Evolutionary conservation across 2,113 vertebrate genomes (phyloP).

Genomic region (Taxidea taxus): DNA sequence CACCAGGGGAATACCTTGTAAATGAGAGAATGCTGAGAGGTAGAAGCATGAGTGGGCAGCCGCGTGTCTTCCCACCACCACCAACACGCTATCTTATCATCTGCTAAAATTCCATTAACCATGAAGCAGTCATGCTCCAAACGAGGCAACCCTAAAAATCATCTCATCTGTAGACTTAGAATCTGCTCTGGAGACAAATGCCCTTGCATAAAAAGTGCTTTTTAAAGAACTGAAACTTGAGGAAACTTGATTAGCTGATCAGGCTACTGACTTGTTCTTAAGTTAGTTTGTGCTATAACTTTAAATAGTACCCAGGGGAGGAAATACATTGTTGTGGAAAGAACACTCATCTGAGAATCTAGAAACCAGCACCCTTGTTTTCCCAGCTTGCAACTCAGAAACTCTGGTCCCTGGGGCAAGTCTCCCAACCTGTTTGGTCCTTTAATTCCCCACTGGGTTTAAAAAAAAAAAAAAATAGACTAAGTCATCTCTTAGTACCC

Average conservation of each 20-base stretch:
- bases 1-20: background rate
- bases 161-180: background rate
- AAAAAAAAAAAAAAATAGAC: background rate
- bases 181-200: background rate
- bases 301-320: background rate
- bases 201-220: background rate
- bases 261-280: background rate
- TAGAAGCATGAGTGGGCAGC: background rate
- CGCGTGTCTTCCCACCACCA: background rate
- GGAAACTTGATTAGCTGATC: background rate
- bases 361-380: background rate
- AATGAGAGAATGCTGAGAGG: background rate
- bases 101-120: background rate
- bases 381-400: background rate
- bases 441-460: background rate
- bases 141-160: background rate
- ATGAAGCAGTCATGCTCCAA: background rate
- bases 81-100: background rate
- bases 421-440: too few relatives aligned
- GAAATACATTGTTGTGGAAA: constrained; percentile 10
- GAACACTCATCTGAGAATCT: background rate
- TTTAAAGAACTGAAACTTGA: background rate
- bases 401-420: background rate
- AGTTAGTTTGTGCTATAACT: background rate
- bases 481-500: background rate